These are phyloP conservation scores for Drosophila navojoa DNA, from an alignment of 1,140 invertebrate species.

Conservation along the genomic window DNA sequence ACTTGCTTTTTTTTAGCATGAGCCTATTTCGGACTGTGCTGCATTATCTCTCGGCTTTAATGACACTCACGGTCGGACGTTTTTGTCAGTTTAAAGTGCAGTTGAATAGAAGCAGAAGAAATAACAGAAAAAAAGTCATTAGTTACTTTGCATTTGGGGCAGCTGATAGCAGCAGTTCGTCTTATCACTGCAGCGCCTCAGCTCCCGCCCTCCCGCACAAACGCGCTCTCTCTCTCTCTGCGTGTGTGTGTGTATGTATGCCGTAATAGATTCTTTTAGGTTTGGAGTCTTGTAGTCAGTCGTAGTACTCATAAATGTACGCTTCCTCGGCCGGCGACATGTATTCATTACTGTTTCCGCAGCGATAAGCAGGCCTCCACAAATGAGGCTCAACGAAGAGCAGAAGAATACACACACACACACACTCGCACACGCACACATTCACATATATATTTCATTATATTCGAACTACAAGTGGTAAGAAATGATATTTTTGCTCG, in stretches of 20 bases:
- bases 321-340: constrained; percentile 65
- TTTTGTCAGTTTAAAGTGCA: constrained; percentile 64
- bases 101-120: constrained; percentile 15
- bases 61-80: constrained; percentile 63
- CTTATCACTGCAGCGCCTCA: constrained; percentile 32
- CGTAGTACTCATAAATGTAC: constrained; percentile 36
- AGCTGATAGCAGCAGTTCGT: constrained; percentile 61
- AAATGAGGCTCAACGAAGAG: constrained; percentile 53
- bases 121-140: constrained; percentile 41
- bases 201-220: not conserved
- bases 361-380: constrained; percentile 64
- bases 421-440: constrained; percentile 13
- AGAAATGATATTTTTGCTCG: constrained; percentile 52
- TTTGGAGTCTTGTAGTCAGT: constrained; percentile 23
- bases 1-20: constrained; percentile 23
- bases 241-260: constrained; percentile 6
- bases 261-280: constrained; percentile 74
- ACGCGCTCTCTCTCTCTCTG: not conserved
- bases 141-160: constrained; percentile 76
- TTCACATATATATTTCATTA: constrained; percentile 58
- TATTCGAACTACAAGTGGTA: constrained; percentile 58
- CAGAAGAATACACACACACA: constrained; percentile 25
- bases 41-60: constrained; percentile 62
- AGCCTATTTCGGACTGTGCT: constrained; percentile 62
- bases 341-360: constrained; percentile 80